Conservation (phyloP, 1,140 invertebrate genomes). For the Heliconius himera region DNA sequence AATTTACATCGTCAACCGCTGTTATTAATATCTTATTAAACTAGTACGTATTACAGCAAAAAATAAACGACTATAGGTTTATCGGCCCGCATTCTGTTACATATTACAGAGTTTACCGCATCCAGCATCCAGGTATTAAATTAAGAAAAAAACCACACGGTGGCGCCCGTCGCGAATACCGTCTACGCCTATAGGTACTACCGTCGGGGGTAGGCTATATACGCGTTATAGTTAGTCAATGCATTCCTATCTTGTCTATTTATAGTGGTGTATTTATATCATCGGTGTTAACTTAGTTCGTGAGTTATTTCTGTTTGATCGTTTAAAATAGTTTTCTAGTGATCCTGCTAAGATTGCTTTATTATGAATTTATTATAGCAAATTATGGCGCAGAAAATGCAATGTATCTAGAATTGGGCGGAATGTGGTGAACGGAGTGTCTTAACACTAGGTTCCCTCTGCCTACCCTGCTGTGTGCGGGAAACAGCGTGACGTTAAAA, state of each 20-base stretch:
- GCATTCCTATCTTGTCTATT: constrained; percentile 24
- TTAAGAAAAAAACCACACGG: constrained; percentile 11
- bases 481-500: too few species aligned
- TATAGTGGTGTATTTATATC: constrained; percentile 17
- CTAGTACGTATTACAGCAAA: background rate
- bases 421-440: too few species aligned
- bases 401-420: too few species aligned
- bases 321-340: background rate
- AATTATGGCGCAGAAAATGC: too few species aligned
- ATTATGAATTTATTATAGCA: too few species aligned
- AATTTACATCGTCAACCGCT: too few species aligned
- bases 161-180: constrained; percentile 29
- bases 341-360: background rate
- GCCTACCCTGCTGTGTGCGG: too few species aligned
- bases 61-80: background rate
- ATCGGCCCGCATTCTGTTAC: constrained; percentile 12
- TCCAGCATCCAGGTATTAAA: constrained; percentile 3
- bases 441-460: too few species aligned
- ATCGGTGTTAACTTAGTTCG: background rate
- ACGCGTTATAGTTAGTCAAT: constrained; percentile 12
- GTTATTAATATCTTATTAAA: too few species aligned
- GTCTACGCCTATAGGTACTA: background rate
- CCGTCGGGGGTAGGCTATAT: background rate
- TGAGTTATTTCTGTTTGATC: background rate
- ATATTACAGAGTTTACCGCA: constrained; percentile 6